Evolutionary conservation across 2,113 vertebrate species (phyloP), one percentile per base, ranked within the genome.

Genomic region (Sander vitreus): DNA sequence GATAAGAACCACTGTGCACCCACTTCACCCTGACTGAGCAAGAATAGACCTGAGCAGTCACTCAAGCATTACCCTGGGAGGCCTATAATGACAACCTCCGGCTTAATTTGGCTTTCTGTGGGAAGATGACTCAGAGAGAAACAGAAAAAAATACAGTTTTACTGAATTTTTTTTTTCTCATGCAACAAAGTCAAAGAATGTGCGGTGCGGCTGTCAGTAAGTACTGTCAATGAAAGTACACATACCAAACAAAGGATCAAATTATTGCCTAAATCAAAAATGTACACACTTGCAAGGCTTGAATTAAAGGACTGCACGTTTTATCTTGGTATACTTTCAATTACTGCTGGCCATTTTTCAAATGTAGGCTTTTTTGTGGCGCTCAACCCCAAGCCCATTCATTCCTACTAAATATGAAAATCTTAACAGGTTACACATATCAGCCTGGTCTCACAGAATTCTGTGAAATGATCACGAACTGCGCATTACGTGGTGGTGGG

Each of bases 1-100:
- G 86, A 39, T 73, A 77, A 83, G 73, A 90, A 89, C 91, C 91
- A 45, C 89, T 9, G 50, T 67, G 73, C 43, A 57, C 80, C 83
- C 87, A 67, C 81, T 87, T 81, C 77, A 67, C 54, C 85, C 75
- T 30, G 36, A 74, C 75, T 1, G 70, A 78, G 81, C 73, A 9
- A 90, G 89, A 92, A 91, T 89, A 92, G 86, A 88, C 85, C 75
- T 48, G 87, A 86, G 81, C 79, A 67, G 45, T 78, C 78, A 81
- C 83, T 89, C 71, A 76, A 88, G 87, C 83, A 3, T 81, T 73
- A 70, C 84, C 84, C 76, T 63, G 73, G 72, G 78, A 90, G 90
- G 85, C 87, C 89, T 48, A 64, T 92, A 93, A 93, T 94, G 85
- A 94, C 85, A 82, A 93, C 80, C 73, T 86, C 64, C 33, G 8